Conservation (phyloP, 2,113 vertebrate species). For the Sorex fumeus region DNA sequence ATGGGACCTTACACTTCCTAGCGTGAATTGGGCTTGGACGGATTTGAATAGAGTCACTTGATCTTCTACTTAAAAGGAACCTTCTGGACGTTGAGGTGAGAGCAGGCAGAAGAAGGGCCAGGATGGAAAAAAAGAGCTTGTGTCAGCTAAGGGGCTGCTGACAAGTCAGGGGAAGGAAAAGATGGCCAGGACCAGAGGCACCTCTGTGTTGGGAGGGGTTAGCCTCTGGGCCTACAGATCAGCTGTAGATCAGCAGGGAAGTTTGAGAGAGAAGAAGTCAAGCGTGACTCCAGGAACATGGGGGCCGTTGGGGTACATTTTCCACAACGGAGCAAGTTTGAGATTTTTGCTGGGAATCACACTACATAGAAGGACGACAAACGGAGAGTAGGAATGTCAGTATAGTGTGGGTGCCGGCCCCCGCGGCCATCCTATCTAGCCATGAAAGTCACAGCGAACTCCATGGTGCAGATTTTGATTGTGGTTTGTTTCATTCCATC, state of each 20-base stretch:
- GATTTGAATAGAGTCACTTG: background rate
- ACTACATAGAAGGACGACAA: background rate
- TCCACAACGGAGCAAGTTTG: slow-evolving; percentile 3
- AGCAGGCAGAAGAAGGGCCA: background rate
- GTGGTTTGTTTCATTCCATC: too few species aligned
- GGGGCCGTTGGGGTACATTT: background rate
- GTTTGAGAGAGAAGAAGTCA: background rate
- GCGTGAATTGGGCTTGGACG: background rate
- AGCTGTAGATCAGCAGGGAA: background rate
- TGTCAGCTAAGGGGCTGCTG: background rate
- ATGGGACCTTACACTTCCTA: background rate
- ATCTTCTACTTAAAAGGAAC: slow-evolving; percentile 35
- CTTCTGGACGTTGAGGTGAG: background rate
- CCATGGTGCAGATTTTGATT: too few species aligned
- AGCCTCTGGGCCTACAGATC: background rate
- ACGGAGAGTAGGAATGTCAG: background rate
- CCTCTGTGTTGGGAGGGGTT: background rate
- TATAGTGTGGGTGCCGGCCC: background rate
- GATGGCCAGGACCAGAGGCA: background rate
- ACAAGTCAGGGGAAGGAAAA: background rate
- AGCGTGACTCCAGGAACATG: background rate
- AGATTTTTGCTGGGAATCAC: slow-evolving; percentile 25
- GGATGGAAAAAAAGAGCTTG: background rate
- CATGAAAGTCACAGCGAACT: too few species aligned
- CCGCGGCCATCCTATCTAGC: too few species aligned